phyloP scores from a whole-genome alignment of 2,888 invertebrate genomes.

The Melipona beecheii region DNA sequence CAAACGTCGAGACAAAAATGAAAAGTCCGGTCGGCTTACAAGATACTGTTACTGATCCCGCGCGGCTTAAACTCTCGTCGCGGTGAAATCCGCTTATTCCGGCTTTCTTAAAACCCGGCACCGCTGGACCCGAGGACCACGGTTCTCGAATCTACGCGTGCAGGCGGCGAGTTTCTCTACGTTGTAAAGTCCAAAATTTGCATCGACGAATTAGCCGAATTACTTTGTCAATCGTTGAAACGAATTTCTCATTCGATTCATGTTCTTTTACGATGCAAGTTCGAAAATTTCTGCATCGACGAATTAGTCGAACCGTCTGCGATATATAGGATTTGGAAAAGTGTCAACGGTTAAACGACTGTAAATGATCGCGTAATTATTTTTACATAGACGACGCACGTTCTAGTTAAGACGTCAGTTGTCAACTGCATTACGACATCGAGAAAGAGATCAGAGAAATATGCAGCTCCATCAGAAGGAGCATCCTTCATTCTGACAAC shows the following conservation, averaged over 20 bases:
- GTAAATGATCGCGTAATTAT: too few relatives aligned
- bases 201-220: too few relatives aligned
- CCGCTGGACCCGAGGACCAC: not conserved
- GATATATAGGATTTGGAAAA: too few relatives aligned
- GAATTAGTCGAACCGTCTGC: too few relatives aligned
- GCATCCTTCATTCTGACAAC: conserved; percentile 23
- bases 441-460: not conserved
- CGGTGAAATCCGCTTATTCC: conserved; percentile 67
- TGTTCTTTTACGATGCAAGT: too few relatives aligned
- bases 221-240: too few relatives aligned
- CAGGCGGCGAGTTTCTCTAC: not conserved
- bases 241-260: too few relatives aligned
- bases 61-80: conserved; percentile 64
- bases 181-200: too few relatives aligned
- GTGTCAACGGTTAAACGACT: not conserved
- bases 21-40: conserved; percentile 59
- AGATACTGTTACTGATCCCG: conserved; percentile 65
- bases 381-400: not conserved
- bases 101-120: conserved; percentile 51
- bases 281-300: too few relatives aligned
- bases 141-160: conserved; percentile 38
- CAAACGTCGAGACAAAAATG: conserved; percentile 54
- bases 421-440: too few relatives aligned
- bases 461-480: not conserved
- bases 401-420: not conserved